These are phyloP conservation scores for Elephantulus edwardii DNA, from an alignment of 2,113 vertebrate genomes.

Conservation along the genomic window DNA sequence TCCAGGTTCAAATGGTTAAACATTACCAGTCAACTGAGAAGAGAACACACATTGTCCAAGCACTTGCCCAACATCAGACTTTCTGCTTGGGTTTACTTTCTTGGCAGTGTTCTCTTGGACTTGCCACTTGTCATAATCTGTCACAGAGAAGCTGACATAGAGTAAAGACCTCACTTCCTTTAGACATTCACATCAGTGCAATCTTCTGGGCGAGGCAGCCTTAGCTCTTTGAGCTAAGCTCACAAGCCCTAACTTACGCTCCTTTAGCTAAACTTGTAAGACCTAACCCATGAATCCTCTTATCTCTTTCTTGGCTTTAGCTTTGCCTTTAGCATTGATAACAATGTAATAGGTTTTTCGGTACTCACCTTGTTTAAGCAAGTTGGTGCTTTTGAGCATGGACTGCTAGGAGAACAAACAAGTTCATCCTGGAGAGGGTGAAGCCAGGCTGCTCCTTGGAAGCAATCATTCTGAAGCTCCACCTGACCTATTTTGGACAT, in stretches of 20 bases:
- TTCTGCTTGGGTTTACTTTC: not conserved
- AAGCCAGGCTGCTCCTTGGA: too few relatives aligned
- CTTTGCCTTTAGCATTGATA: not conserved
- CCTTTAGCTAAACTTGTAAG: too few relatives aligned
- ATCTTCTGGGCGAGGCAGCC: not conserved
- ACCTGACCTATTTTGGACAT: too few relatives aligned
- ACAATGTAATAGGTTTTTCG: not conserved
- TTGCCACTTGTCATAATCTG: not conserved
- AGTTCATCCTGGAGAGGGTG: too few relatives aligned
- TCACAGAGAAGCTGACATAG: not conserved
- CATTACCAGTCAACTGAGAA: not conserved
- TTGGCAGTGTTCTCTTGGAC: not conserved
- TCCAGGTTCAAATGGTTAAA: not conserved
- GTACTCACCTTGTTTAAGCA: too few relatives aligned
- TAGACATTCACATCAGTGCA: not conserved
- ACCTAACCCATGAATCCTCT: not conserved
- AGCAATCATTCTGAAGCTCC: too few relatives aligned
- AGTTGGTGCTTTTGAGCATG: too few relatives aligned
- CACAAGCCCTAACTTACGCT: rapidly evolving
- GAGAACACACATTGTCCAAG: not conserved
- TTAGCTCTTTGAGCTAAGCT: not conserved
- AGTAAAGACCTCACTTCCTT: not conserved
- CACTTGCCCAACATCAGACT: not conserved
- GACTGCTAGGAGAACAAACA: too few relatives aligned
- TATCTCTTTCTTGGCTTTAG: not conserved